These are phyloP conservation scores for Euclidia mi DNA, from an alignment of 2,888 invertebrate genomes.

Conservation along the genomic window DNA sequence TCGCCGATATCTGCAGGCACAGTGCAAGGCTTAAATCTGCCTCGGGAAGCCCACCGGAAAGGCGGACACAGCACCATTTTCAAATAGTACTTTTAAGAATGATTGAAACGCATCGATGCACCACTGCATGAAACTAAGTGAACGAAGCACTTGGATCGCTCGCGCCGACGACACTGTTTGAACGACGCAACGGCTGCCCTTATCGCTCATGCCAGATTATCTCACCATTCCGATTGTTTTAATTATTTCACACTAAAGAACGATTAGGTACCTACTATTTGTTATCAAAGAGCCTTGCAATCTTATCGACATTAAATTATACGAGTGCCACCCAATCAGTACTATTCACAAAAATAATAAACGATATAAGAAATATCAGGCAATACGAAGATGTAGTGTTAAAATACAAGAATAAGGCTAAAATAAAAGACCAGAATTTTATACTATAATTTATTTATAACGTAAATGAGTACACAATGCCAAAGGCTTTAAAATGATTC, in stretches of 20 bases:
- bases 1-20: slow-evolving; percentile 50
- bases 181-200: slow-evolving; percentile 74
- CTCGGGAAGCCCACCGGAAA: slow-evolving; percentile 79
- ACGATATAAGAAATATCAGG: slow-evolving; percentile 20
- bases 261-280: slow-evolving; percentile 78
- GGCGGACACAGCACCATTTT: slow-evolving; percentile 86
- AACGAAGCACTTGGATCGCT: slow-evolving; percentile 74
- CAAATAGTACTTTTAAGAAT: slow-evolving; percentile 17
- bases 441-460: slow-evolving; percentile 90
- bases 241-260: slow-evolving; percentile 85
- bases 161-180: slow-evolving; percentile 79
- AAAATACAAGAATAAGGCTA: no score
- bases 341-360: slow-evolving; percentile 52
- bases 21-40: slow-evolving; percentile 77
- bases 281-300: slow-evolving; percentile 84
- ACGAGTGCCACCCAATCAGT: slow-evolving; percentile 77
- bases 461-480: slow-evolving; percentile 91
- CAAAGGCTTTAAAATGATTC: slow-evolving; percentile 89
- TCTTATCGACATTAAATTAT: slow-evolving; percentile 83
- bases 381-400: slow-evolving; percentile 15
- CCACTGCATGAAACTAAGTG: slow-evolving; percentile 28
- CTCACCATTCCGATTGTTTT: slow-evolving; percentile 86
- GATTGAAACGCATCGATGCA: slow-evolving; percentile 30
- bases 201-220: slow-evolving; percentile 84
- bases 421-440: slow-evolving; percentile 72